phyloP scores from a whole-genome alignment of 2,888 invertebrate genomes.

The Cordilura impudica region DNA sequence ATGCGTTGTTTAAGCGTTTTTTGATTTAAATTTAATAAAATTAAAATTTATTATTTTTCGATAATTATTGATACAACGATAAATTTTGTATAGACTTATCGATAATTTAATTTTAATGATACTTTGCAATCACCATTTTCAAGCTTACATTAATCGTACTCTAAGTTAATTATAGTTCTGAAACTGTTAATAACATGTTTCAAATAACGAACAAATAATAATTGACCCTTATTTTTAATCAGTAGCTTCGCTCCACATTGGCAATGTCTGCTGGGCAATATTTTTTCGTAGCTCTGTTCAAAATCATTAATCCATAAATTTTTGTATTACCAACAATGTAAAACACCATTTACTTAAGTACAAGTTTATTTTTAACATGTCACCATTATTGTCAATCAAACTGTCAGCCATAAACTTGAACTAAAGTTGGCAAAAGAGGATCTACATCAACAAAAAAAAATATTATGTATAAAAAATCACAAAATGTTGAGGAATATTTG shows the following conservation, averaged over 20 bases:
- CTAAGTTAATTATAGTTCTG: too few species aligned
- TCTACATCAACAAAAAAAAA: slow-evolving; percentile 30
- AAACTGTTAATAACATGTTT: too few species aligned
- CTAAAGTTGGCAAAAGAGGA: slow-evolving; percentile 51
- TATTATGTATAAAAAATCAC: background rate
- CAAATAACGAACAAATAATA: too few species aligned
- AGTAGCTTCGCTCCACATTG: background rate
- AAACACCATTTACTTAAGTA: slow-evolving; percentile 45
- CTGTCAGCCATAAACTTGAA: slow-evolving; percentile 61
- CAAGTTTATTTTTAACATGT: slow-evolving; percentile 49
- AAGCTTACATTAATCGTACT: too few species aligned
- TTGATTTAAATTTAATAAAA: too few species aligned
- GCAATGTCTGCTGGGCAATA: background rate
- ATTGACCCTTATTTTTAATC: too few species aligned
- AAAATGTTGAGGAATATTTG: slow-evolving; percentile 55
- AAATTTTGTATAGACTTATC: too few species aligned
- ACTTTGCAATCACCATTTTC: too few species aligned
- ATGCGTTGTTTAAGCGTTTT: too few species aligned
- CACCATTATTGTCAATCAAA: slow-evolving; percentile 61
- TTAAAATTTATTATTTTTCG: too few species aligned
- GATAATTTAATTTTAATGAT: too few species aligned
- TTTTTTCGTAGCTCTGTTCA: slow-evolving; percentile 13
- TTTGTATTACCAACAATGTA: slow-evolving; percentile 31
- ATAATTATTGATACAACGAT: too few species aligned
- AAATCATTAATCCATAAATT: slow-evolving; percentile 53